A percentile compares a stretch with the other conserved stretches of the same genome.
Evolutionary conservation across 2,113 vertebrate species (phyloP).

Genomic region (Cromileptes altivelis): DNA sequence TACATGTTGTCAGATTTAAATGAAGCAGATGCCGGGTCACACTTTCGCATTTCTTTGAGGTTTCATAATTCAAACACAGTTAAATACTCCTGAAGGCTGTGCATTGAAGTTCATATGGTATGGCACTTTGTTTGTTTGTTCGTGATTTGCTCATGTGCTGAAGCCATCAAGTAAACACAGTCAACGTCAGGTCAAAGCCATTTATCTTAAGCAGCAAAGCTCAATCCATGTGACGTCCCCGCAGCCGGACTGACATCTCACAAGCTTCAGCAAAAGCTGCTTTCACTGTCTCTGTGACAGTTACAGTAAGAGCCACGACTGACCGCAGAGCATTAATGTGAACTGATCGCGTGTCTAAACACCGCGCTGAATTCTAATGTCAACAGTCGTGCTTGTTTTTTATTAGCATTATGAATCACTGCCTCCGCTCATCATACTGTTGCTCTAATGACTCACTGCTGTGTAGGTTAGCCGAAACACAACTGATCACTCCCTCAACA

Average conservation of each 20-base stretch:
- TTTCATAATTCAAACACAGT: constrained; percentile 37
- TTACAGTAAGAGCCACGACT: constrained; percentile 45
- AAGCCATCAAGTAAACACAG: constrained; percentile 45
- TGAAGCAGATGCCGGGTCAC: constrained; percentile 29
- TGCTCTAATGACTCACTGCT: constrained; percentile 59
- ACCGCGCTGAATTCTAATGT: constrained; percentile 51
- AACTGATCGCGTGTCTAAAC: constrained; percentile 60
- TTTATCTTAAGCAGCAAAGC: constrained; percentile 53
- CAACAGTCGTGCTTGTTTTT: constrained; percentile 61
- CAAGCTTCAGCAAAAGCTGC: constrained; percentile 66
- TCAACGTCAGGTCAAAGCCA: constrained; percentile 60
- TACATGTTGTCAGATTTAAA: constrained; percentile 46
- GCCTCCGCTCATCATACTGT: constrained; percentile 43
- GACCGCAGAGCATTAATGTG: constrained; percentile 57
- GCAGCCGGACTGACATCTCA: constrained; percentile 49
- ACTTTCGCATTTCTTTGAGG: constrained; percentile 49
- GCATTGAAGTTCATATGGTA: neutral
- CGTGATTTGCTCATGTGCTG: constrained; percentile 22
- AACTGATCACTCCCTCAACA: constrained; percentile 34
- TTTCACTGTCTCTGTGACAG: constrained; percentile 65
- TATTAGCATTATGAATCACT: constrained; percentile 68
- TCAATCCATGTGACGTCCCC: constrained; percentile 38
- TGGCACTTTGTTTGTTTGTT: constrained; percentile 49
- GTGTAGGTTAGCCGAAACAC: constrained; percentile 46
- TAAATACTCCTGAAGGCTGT: constrained; percentile 11